Evolutionary conservation across 2,888 invertebrate genomes (phyloP).

Genomic region (Noctua fimbriata): DNA sequence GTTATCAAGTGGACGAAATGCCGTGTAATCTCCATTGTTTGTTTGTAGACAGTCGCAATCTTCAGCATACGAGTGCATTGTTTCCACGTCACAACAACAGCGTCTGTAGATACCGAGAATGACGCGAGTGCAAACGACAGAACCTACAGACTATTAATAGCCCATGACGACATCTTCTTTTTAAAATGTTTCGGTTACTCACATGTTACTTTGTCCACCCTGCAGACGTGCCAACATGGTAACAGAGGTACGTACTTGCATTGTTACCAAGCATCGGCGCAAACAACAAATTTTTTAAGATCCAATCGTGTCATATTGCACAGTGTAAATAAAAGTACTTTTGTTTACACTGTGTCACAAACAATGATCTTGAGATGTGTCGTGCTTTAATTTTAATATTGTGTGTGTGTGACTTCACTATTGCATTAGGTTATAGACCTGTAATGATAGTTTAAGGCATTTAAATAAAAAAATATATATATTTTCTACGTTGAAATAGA

Average conservation of each 20-base stretch:
- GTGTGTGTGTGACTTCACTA: too few relatives aligned
- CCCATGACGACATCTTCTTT: not conserved
- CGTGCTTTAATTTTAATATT: too few relatives aligned
- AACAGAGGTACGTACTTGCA: not conserved
- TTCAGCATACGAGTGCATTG: constrained; percentile 38
- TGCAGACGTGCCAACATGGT: not conserved
- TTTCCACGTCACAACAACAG: constrained; percentile 35
- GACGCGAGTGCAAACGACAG: constrained; percentile 24
- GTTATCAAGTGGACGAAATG: constrained; percentile 41
- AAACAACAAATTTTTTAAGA: not conserved
- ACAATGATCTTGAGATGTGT: too few relatives aligned
- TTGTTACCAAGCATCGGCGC: not conserved
- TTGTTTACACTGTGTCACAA: too few relatives aligned
- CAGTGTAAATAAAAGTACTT: too few relatives aligned
- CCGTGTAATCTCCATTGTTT: constrained; percentile 46
- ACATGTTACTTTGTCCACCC: not conserved
- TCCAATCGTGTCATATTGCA: not conserved
- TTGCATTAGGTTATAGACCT: too few relatives aligned
- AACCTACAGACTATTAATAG: constrained; percentile 8
- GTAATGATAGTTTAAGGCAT: too few relatives aligned
- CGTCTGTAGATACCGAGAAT: constrained; percentile 8
- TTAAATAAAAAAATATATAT: too few relatives aligned
- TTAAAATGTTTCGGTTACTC: constrained; percentile 13
- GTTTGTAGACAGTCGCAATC: constrained; percentile 39
- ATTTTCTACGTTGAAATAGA: not conserved